These are phyloP conservation scores for Xestia rhomboidea DNA, from an alignment of 2,888 invertebrate species.

Conservation along the genomic window DNA sequence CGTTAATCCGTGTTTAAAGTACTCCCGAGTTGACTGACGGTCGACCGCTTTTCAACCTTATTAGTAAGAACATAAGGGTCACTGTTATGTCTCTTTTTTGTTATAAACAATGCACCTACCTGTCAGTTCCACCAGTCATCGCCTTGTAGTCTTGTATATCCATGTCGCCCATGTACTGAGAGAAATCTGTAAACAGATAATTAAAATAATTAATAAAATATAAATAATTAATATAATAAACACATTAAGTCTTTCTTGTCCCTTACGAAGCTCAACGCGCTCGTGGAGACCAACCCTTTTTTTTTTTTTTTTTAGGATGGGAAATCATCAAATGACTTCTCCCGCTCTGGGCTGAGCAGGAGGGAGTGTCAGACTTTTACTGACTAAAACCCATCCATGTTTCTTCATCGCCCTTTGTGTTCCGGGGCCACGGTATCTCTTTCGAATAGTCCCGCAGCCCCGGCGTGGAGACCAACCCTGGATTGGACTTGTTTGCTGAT, in stretches of 20 bases:
- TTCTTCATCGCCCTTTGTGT: too few relatives aligned
- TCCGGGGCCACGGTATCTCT: too few relatives aligned
- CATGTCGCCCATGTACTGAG: constrained; percentile 88
- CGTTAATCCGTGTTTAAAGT: neutral
- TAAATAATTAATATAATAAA: too few relatives aligned
- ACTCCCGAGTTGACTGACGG: neutral
- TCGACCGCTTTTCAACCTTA: neutral
- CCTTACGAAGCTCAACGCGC: neutral
- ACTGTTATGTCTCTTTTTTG: neutral
- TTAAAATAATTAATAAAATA: neutral
- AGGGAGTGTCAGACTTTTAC: too few relatives aligned
- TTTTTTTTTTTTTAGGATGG: too few relatives aligned
- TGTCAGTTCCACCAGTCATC: constrained; percentile 84
- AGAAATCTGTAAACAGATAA: constrained; percentile 82
- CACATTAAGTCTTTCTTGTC: neutral
- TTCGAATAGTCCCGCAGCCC: too few relatives aligned
- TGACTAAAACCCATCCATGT: too few relatives aligned
- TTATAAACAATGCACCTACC: constrained; percentile 72
- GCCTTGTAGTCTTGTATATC: constrained; percentile 86
- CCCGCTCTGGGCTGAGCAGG: too few relatives aligned
- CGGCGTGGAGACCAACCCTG: too few relatives aligned
- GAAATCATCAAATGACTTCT: too few relatives aligned
- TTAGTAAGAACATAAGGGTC: neutral
- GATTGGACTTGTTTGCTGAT: too few relatives aligned
- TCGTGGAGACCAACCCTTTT: too few relatives aligned